phyloP scores from a whole-genome alignment of 2,113 vertebrate species.

The Xerus inauris region DNA sequence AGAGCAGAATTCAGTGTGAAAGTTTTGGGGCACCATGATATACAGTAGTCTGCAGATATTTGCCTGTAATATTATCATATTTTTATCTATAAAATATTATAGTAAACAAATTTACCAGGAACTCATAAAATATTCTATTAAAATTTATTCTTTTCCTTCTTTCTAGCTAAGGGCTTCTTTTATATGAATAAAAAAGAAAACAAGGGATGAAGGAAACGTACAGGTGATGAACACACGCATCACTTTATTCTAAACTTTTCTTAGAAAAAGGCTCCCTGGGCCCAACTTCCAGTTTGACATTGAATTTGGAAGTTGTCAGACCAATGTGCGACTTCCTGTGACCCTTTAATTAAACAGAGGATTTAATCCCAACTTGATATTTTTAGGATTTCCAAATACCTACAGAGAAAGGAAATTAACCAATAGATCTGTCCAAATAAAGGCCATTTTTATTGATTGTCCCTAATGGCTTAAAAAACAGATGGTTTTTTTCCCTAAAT shows the following conservation, averaged over 20 bases:
- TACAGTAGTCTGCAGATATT: neutral
- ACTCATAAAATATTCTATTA: neutral
- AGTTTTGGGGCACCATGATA: neutral
- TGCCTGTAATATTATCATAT: neutral
- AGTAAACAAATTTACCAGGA: neutral
- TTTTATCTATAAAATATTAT: neutral
- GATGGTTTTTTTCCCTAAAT: neutral
- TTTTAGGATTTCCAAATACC: constrained; percentile 20
- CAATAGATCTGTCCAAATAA: constrained; percentile 27
- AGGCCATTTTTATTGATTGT: constrained; percentile 33
- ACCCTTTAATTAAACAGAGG: neutral
- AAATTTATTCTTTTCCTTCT: neutral
- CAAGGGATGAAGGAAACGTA: neutral
- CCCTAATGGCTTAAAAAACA: neutral
- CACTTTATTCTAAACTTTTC: neutral
- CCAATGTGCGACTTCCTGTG: neutral
- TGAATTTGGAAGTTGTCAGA: neutral
- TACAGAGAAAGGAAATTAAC: constrained; percentile 38
- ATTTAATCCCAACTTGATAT: neutral
- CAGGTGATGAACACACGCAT: neutral
- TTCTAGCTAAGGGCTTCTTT: neutral
- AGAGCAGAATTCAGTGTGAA: neutral
- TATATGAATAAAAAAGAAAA: neutral
- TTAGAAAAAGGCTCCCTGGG: neutral
- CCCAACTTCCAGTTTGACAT: neutral